Evolutionary conservation across 2,888 invertebrate genomes (phyloP).

Genomic region (Conchocele bisecta): DNA sequence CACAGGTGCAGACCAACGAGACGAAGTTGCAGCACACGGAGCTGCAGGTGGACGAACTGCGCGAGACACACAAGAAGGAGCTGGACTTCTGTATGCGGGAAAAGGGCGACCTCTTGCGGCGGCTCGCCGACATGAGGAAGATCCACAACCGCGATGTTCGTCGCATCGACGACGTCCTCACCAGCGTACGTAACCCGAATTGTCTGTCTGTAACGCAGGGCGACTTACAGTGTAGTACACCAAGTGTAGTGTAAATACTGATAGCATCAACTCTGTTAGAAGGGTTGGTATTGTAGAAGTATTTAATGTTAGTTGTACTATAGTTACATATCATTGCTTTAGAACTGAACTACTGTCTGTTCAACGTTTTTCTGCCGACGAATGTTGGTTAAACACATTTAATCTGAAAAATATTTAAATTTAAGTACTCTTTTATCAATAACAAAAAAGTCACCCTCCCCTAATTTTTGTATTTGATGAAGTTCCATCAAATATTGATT

Average conservation of each 20-base stretch:
- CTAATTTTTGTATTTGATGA: too few relatives aligned
- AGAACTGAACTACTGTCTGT: too few relatives aligned
- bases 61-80: constrained; percentile 68
- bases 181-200: constrained; percentile 73
- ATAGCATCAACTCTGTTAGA: neutral
- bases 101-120: constrained; percentile 66
- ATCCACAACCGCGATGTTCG: constrained; percentile 68
- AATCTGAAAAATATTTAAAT: too few relatives aligned
- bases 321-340: neutral
- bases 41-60: constrained; percentile 66
- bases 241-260: too few relatives aligned
- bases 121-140: constrained; percentile 68
- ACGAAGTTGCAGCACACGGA: constrained; percentile 64
- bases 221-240: too few relatives aligned
- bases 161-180: constrained; percentile 72
- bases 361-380: too few relatives aligned
- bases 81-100: constrained; percentile 71
- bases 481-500: too few relatives aligned
- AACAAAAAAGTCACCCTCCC: too few relatives aligned
- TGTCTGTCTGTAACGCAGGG: too few relatives aligned
- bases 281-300: neutral
- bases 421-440: too few relatives aligned
- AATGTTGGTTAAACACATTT: too few relatives aligned
- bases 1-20: constrained; percentile 66
- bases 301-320: neutral